Percentiles rank a stretch among this genome's conserved stretches.
Conservation (phyloP, 2,888 invertebrate species). For the Drosophila peninsularis region DNA sequence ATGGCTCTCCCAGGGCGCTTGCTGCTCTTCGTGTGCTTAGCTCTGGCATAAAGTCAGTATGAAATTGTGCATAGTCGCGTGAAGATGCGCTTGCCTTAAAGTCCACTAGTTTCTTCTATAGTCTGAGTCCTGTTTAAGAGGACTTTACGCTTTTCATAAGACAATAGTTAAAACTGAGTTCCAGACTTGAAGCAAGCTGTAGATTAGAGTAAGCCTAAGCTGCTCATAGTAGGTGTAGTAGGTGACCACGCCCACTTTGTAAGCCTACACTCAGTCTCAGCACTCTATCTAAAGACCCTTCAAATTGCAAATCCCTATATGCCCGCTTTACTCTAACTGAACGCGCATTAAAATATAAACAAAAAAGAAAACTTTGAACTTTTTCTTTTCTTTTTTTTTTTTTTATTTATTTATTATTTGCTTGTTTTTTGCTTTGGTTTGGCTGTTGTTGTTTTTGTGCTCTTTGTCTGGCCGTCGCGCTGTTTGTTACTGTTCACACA, state of each 20-base stretch:
- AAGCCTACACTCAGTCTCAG: neutral
- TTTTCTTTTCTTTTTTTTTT: slow-evolving; percentile 34
- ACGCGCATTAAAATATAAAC: slow-evolving; percentile 11
- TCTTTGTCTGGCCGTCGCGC: slow-evolving; percentile 47
- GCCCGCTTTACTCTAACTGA: neutral
- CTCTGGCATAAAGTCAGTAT: too few relatives aligned
- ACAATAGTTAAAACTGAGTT: too few relatives aligned
- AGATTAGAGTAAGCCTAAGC: too few relatives aligned
- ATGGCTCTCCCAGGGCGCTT: too few relatives aligned
- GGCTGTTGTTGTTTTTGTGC: slow-evolving; percentile 31
- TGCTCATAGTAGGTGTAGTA: too few relatives aligned
- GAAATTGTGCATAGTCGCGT: too few relatives aligned
- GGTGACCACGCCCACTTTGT: neutral
- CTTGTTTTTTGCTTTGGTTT: slow-evolving; percentile 37
- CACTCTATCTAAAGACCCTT: neutral
- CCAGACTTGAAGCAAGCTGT: too few relatives aligned
- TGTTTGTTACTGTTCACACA: slow-evolving; percentile 53
- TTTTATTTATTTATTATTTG: neutral
- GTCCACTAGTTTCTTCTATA: too few relatives aligned
- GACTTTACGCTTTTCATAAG: too few relatives aligned
- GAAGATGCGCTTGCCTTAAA: too few relatives aligned
- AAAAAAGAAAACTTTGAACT: slow-evolving; percentile 48
- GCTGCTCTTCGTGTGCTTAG: too few relatives aligned
- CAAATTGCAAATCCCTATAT: neutral
- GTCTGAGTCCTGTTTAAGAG: too few relatives aligned